Evolutionary conservation across 2,888 invertebrate species (phyloP).

Genomic region (Thecocarcelia acutangulata): DNA sequence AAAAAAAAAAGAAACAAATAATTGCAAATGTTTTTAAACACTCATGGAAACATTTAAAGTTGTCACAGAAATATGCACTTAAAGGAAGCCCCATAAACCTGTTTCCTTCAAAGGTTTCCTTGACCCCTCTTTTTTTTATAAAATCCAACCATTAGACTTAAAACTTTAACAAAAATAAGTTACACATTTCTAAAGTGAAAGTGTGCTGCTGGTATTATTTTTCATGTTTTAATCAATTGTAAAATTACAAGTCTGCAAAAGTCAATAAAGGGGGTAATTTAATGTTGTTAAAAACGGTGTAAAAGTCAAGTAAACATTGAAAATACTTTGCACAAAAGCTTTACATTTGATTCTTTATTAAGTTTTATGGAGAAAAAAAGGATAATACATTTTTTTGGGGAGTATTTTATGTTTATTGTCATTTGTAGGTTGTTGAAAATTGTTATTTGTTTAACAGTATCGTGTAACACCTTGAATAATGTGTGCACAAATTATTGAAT

Average conservation of each 20-base stretch:
- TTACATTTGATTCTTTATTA: conserved; percentile 19
- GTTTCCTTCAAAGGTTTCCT: conserved; percentile 60
- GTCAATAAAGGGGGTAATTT: conserved; percentile 44
- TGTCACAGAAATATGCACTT: background rate
- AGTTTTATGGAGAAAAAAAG: conserved; percentile 29
- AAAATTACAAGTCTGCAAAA: conserved; percentile 51
- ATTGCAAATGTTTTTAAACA: conserved; percentile 36
- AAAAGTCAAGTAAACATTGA: conserved; percentile 63
- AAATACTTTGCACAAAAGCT: conserved; percentile 31
- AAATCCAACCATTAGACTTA: conserved; percentile 13
- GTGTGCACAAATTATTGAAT: conserved; percentile 62
- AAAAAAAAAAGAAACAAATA: conserved; percentile 1
- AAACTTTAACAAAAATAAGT: conserved; percentile 17
- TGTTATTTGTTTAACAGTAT: conserved; percentile 65
- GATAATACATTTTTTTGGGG: conserved; percentile 46
- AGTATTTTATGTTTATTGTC: conserved; percentile 36
- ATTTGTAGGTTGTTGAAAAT: conserved; percentile 49
- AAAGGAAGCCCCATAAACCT: conserved; percentile 61
- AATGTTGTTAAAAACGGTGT: conserved; percentile 48
- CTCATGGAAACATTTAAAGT: conserved; percentile 24
- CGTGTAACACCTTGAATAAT: conserved; percentile 65
- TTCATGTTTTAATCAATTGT: conserved; percentile 62
- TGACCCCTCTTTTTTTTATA: conserved; percentile 57
- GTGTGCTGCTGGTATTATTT: conserved; percentile 55
- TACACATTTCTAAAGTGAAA: conserved; percentile 68